Base-by-base conservation (phyloP, 2,797 vertebrate genomes). In the Staurois parvus region DNA sequence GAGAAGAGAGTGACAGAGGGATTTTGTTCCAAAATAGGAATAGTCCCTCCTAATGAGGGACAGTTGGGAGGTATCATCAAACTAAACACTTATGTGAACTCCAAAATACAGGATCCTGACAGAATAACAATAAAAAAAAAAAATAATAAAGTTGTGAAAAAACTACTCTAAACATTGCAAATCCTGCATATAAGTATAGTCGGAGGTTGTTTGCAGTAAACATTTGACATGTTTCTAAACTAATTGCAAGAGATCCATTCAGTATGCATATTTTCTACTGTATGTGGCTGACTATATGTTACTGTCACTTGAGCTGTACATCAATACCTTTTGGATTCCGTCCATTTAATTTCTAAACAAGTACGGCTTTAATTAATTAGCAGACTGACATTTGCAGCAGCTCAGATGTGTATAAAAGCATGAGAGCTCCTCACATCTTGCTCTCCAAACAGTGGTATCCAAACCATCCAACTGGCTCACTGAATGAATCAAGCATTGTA, bases 401-500 rank as follows among this genome's bases (percentile, higher is more conserved):
- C 32, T 40, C 42, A 81, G 72, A 70, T 32, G 64, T 79, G 72
- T 84, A 40, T 85, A 90, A 88, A 91, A 92, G 89, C 86, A 88
- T 34, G 88, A 88, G 89, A 89, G 88, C 88, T 68, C 84, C 91
- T 91, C 90, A 89, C 90, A 90, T 84, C 48, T 85, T 87, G 48
- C 82, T 84, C 72, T 79, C 72, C 77, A 80, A 92, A 91, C 89
- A 90, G 89, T 92, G 93, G 91, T 93, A 94, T 92, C 89, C 92
- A 90, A 93, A 90, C 89, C 89, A 91, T 93, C 93, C 90, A 91
- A 87, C 89, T 92, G 93, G 90, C 92, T 93, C 90, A 91, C 91
- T 90, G 94, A 94, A 94, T 94, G 94, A 95, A 94, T 95, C 94
- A 95, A 86, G 90, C 94, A 92, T 94, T 92, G 91, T 92, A 95